Evolutionary conservation across 1,140 invertebrate genomes (phyloP).

Genomic region (Pseudomyrmex flavicornis): DNA sequence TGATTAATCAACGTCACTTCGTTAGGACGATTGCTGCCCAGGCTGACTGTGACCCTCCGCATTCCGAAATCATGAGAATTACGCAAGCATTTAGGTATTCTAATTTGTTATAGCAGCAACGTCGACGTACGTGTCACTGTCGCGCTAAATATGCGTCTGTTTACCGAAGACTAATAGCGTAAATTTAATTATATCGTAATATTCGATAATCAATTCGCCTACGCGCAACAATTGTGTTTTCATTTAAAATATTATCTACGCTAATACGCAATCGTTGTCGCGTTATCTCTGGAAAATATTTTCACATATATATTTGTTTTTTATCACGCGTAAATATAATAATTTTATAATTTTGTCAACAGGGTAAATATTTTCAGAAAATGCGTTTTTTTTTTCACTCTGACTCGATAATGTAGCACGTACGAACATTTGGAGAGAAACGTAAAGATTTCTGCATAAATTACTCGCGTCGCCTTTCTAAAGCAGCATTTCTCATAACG

Average conservation of each 20-base stretch:
- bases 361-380: too few species aligned
- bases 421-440: too few species aligned
- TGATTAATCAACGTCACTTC: constrained; percentile 68
- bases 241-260: not conserved
- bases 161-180: not conserved
- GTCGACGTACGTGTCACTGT: not conserved
- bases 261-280: not conserved
- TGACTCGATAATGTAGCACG: too few species aligned
- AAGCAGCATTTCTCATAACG: constrained; percentile 64
- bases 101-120: constrained; percentile 28
- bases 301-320: not conserved
- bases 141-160: constrained; percentile 12
- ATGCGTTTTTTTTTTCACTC: too few species aligned
- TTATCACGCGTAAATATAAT: too few species aligned
- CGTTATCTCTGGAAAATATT: constrained; percentile 9
- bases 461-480: constrained; percentile 9
- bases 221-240: not conserved
- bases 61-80: constrained; percentile 56
- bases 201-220: not conserved
- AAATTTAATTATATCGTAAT: constrained; percentile 36
- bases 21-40: constrained; percentile 60
- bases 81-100: constrained; percentile 35
- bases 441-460: not conserved
- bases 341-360: too few species aligned
- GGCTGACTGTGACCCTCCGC: constrained; percentile 39